phyloP scores from a whole-genome alignment of 1,140 invertebrate genomes.

The Neodiprion fabricii region DNA sequence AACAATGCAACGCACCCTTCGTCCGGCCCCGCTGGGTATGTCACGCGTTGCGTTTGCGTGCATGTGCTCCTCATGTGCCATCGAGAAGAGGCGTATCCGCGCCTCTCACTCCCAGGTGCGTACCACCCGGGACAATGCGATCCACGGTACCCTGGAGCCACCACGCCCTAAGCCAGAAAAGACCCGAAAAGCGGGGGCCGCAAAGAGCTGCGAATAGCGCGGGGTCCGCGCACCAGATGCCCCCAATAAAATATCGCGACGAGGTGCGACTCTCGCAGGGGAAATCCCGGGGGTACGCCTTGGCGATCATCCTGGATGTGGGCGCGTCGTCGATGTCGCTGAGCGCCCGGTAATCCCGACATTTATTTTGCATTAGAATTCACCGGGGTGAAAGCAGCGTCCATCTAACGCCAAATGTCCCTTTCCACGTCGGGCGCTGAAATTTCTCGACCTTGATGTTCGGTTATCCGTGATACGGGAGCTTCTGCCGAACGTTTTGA shows the following conservation, averaged over 20 bases:
- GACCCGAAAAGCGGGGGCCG: neutral
- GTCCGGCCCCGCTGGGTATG: neutral
- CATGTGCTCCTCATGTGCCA: neutral
- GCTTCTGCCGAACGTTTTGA: too few species aligned
- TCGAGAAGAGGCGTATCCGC: conserved; percentile 42
- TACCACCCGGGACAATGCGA: conserved; percentile 23
- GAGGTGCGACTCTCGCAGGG: too few species aligned
- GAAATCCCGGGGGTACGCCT: neutral
- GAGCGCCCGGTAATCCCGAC: neutral
- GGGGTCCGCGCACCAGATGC: neutral
- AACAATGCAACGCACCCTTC: neutral
- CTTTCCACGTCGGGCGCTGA: too few species aligned
- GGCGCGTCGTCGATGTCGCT: neutral
- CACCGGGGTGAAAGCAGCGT: too few species aligned
- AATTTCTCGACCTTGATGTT: too few species aligned
- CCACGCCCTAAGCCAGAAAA: neutral
- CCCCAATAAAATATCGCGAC: neutral
- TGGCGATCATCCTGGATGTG: neutral
- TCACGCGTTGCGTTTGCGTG: neutral
- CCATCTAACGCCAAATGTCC: too few species aligned
- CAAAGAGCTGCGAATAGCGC: neutral
- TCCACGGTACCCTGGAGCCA: neutral
- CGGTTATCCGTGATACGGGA: too few species aligned
- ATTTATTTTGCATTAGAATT: conserved; percentile 1
- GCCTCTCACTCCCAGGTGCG: conserved; percentile 49